These are phyloP conservation scores for Epirrita christyi DNA, from an alignment of 2,888 invertebrate species.

Conservation along the genomic window DNA sequence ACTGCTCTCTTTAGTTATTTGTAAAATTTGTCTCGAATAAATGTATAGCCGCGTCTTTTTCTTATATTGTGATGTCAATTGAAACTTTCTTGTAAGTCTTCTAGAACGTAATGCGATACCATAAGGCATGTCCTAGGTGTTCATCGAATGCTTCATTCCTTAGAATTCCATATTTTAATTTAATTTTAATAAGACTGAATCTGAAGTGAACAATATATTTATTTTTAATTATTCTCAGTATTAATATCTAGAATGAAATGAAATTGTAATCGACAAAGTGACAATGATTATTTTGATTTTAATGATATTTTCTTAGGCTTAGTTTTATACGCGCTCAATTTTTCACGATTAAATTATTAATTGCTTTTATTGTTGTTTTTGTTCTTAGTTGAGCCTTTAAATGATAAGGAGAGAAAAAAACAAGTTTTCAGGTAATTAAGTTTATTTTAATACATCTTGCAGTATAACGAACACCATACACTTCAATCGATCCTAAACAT, in stretches of 20 bases:
- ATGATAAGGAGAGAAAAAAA: neutral
- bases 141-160: conserved; percentile 32
- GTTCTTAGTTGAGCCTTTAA: neutral
- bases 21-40: too few relatives aligned
- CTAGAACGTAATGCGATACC: too few relatives aligned
- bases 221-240: conserved; percentile 40
- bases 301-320: conserved; percentile 61
- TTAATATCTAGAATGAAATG: conserved; percentile 42
- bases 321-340: conserved; percentile 79
- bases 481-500: conserved; percentile 36
- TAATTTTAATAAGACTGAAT: conserved; percentile 44
- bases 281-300: conserved; percentile 49
- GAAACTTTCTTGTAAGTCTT: too few relatives aligned
- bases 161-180: conserved; percentile 38
- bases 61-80: too few relatives aligned
- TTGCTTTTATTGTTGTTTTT: conserved; percentile 61
- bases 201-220: conserved; percentile 32
- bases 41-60: too few relatives aligned
- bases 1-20: too few relatives aligned
- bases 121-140: too few relatives aligned
- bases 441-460: conserved; percentile 62
- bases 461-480: conserved; percentile 49
- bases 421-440: conserved; percentile 49
- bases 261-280: conserved; percentile 46
- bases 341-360: conserved; percentile 75